Percentiles rank a stretch among this genome's conserved stretches.
These are phyloP conservation scores for Saccostrea cuccullata DNA, from an alignment of 1,140 invertebrate species.

Conservation along the genomic window DNA sequence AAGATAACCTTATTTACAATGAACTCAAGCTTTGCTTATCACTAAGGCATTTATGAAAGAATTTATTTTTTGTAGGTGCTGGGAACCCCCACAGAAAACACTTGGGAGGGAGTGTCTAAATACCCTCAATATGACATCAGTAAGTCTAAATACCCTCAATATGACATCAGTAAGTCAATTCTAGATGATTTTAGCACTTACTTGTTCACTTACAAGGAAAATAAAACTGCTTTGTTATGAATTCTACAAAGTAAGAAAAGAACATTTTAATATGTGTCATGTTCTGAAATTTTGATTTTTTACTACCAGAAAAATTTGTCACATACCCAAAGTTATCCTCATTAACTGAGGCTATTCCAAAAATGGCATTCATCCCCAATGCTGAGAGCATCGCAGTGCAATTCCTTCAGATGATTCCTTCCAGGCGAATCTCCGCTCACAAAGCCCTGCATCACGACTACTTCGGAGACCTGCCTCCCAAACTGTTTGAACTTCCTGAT, in stretches of 20 bases:
- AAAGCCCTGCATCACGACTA: slow-evolving; percentile 93
- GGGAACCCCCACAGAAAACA: slow-evolving; percentile 93
- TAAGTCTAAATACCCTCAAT: no score
- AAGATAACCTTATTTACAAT: no score
- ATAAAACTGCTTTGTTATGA: no score
- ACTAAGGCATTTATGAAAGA: background rate
- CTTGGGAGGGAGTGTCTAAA: slow-evolving; percentile 92
- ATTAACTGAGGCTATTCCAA: slow-evolving; percentile 91
- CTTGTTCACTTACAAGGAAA: no score
- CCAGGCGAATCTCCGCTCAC: slow-evolving; percentile 90
- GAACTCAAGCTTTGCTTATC: no score
- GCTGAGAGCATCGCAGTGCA: slow-evolving; percentile 92
- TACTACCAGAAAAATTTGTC: slow-evolving; percentile 85
- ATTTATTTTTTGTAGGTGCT: slow-evolving; percentile 83
- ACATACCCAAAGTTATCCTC: slow-evolving; percentile 86
- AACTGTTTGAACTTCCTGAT: slow-evolving; percentile 91
- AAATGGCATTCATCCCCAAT: slow-evolving; percentile 90
- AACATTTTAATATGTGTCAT: no score
- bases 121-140: slow-evolving; percentile 88
- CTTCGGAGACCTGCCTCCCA: slow-evolving; percentile 91
- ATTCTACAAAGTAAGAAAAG: no score
- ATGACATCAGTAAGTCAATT: no score
- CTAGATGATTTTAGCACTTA: no score
- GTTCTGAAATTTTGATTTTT: slow-evolving; percentile 5
- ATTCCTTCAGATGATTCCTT: slow-evolving; percentile 91